Conservation (phyloP, 2,888 invertebrate genomes). For the Lymantria monacha region DNA sequence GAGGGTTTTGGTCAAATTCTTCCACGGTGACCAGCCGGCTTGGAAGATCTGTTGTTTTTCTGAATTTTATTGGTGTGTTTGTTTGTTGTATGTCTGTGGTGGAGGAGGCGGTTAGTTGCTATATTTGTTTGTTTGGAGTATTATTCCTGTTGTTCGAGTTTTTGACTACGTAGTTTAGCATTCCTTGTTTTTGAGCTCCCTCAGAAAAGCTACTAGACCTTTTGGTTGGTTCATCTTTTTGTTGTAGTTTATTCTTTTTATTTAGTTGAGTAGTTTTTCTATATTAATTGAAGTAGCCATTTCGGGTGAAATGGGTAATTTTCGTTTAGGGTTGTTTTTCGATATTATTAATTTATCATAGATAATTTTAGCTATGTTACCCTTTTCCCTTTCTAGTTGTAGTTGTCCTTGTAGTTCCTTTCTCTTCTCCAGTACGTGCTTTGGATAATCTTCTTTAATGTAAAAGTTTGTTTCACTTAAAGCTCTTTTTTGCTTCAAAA, state of each 20-base stretch:
- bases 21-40: no score
- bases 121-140: not conserved
- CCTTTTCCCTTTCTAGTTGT: not conserved
- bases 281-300: not conserved
- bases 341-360: constrained; percentile 2
- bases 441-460: not conserved
- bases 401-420: no score
- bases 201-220: not conserved
- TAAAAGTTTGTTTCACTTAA: not conserved
- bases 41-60: not conserved
- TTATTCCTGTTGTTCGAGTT: not conserved
- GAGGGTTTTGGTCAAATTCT: no score
- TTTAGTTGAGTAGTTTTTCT: not conserved
- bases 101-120: not conserved
- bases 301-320: not conserved
- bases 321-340: not conserved
- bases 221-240: not conserved
- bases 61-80: not conserved
- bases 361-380: not conserved
- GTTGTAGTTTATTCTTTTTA: not conserved
- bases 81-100: not conserved
- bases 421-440: not conserved
- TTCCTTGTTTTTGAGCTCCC: not conserved
- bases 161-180: not conserved
- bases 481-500: not conserved